These are phyloP conservation scores for Euura saliciscinereae DNA, from an alignment of 1,140 invertebrate genomes.

Conservation along the genomic window DNA sequence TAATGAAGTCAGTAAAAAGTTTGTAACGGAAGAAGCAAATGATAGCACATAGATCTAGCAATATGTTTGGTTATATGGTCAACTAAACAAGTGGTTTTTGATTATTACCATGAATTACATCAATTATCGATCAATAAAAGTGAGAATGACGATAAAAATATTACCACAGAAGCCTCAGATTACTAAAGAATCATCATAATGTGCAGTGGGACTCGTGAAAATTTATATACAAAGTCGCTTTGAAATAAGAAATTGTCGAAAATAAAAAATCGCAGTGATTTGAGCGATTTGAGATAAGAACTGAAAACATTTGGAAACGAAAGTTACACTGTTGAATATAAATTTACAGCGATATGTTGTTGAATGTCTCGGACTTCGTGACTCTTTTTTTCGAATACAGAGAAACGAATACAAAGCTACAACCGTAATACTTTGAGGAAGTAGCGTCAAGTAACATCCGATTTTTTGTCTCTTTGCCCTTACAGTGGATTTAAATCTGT, in stretches of 20 bases:
- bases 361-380: background rate
- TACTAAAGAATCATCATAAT: conserved; percentile 59
- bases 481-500: conserved; percentile 52
- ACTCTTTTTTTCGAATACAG: background rate
- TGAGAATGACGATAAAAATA: conserved; percentile 23
- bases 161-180: conserved; percentile 54
- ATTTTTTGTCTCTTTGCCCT: conserved; percentile 59
- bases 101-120: too few relatives aligned
- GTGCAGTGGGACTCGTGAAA: conserved; percentile 40
- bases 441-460: conserved; percentile 29
- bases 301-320: background rate
- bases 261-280: background rate
- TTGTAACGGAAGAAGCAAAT: too few relatives aligned
- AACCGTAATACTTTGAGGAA: conserved; percentile 32
- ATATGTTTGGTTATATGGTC: too few relatives aligned
- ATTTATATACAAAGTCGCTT: conserved; percentile 14
- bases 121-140: conserved; percentile 15
- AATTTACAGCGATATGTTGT: too few relatives aligned
- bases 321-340: too few relatives aligned
- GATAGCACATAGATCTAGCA: too few relatives aligned
- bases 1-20: too few relatives aligned
- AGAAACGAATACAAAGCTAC: background rate
- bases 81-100: too few relatives aligned
- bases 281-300: background rate
- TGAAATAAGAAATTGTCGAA: conserved; percentile 13